Evolutionary conservation across 2,797 vertebrate species (phyloP), one percentile per base, ranked within the genome.

Genomic region (Lepilemur ruficaudatus): DNA sequence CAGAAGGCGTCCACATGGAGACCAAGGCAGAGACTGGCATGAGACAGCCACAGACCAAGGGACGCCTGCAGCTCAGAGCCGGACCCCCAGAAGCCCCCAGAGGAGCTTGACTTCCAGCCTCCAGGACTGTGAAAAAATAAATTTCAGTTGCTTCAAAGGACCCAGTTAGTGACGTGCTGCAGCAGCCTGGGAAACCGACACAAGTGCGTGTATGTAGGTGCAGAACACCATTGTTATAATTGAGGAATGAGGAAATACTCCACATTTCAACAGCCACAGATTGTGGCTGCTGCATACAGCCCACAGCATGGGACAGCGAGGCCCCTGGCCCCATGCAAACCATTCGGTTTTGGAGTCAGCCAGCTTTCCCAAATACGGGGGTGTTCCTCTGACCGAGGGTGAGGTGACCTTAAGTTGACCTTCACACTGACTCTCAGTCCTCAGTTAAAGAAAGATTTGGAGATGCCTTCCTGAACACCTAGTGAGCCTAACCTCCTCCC

Each of bases 151-250:
- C 11, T 18, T 11, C 13, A 4, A 28, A n/a, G 14, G 1, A 22
- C 70, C 72, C 10, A 2, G 14, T 11, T 0, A 0, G 23, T 5
- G 23, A 18, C 4, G 23, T 15, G 4, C 5, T 57, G 12, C 61
- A 30, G 22, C 5, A 12, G 41, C 41, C 22, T 0, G 1, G 32
- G 80, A 65, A 2, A 9, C 43, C 5, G 30, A 15, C 4, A 0
- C 46, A 35, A 3, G 57, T 35, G 57, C 28, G 23, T 59, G 30
- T 18, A 76, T 9, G 5, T 0, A 2, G 10, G 35, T 14, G 38
- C 2, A 63, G 84, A 28, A 15, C 17, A 8, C 8, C 30, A 9
- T 28, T 8, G 0, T 18, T 10, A 43, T 7, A 17, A 11, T 22
- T 28, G 7, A 30, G 80, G n/a, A 32, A 32, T 12, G 14, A n/a